Percentiles rank a stretch among this genome's conserved stretches.
phyloP scores from a whole-genome alignment of 2,888 invertebrate species.

The Drosophila imparisetae region DNA sequence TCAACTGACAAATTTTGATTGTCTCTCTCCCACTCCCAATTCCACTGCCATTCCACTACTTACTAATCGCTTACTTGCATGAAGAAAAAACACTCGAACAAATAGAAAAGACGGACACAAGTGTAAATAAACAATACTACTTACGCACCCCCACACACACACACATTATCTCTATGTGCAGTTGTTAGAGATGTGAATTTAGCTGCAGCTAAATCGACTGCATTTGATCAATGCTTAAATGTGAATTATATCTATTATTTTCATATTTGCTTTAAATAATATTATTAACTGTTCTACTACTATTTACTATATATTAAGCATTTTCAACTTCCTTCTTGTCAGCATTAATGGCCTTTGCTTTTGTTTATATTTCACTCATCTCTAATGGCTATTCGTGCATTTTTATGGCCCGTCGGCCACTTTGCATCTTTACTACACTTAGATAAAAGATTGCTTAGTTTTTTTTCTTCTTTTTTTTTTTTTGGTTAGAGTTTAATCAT shows the following conservation, averaged over 20 bases:
- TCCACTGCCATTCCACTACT: conserved; percentile 10
- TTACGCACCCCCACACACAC: conserved; percentile 28
- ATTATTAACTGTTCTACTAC: not conserved
- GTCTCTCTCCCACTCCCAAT: conserved; percentile 35
- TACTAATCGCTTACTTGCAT: conserved; percentile 69
- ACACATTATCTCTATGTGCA: conserved; percentile 17
- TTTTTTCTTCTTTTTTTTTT: conserved; percentile 21
- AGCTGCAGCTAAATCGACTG: conserved; percentile 6
- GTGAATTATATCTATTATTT: not conserved
- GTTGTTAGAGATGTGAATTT: conserved; percentile 39
- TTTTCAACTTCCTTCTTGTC: no score
- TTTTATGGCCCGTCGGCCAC: conserved; percentile 32
- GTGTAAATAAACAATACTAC: conserved; percentile 67
- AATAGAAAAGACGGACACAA: conserved; percentile 36
- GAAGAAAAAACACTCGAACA: conserved; percentile 51
- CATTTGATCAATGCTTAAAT: no score
- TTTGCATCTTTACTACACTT: conserved; percentile 43
- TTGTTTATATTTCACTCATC: conserved; percentile 14
- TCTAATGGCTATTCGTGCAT: conserved; percentile 26
- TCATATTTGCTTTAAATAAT: not conserved
- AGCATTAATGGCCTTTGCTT: not conserved
- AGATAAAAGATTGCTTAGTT: conserved; percentile 16
- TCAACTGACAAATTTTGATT: conserved; percentile 78
- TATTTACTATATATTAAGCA: not conserved
- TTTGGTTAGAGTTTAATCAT: conserved; percentile 18